Evolutionary conservation across 2,888 invertebrate species (phyloP).

Genomic region (Lumbricus terrestris): DNA sequence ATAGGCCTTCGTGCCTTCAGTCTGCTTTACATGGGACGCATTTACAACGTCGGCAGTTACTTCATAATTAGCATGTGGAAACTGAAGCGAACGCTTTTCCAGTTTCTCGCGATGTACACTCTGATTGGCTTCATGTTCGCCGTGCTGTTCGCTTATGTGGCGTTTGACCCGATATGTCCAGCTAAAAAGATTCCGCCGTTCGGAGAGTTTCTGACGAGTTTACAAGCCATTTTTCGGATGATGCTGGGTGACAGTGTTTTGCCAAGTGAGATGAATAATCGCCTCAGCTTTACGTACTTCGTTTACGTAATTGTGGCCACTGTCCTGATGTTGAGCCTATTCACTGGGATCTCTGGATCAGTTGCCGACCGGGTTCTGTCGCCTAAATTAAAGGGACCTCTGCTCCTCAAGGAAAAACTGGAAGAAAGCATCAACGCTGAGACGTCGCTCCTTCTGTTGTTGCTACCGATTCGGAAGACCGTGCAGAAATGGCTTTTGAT

Average conservation of each 20-base stretch:
- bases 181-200: background rate
- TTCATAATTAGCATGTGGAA: conserved; percentile 10
- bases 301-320: background rate
- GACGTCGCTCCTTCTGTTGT: background rate
- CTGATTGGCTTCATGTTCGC: background rate
- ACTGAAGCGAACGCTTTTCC: background rate
- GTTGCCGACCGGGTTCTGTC: background rate
- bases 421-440: background rate
- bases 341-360: conserved; percentile 6
- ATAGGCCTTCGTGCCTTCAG: background rate
- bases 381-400: background rate
- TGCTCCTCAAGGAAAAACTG: background rate
- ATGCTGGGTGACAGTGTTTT: background rate
- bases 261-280: background rate
- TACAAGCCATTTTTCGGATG: background rate
- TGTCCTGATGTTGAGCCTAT: background rate
- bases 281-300: background rate
- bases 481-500: background rate
- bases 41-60: background rate
- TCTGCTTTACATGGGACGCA: background rate
- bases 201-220: background rate
- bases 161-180: background rate
- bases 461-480: background rate
- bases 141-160: background rate
- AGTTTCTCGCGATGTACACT: background rate